Conservation (phyloP, 2,888 invertebrate species). For the Eristalinus aeneus region DNA sequence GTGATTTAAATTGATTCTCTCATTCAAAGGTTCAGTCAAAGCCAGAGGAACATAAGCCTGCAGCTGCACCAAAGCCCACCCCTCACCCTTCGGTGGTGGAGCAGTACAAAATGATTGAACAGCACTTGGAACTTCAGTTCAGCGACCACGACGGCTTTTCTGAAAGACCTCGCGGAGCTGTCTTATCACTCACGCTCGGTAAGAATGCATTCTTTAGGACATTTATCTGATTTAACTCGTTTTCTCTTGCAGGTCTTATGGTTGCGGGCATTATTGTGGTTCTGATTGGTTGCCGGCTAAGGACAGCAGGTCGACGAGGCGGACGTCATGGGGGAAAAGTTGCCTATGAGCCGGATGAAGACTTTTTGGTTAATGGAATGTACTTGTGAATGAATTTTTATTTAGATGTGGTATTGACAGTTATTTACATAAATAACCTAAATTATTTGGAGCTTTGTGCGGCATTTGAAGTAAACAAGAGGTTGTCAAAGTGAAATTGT, state of each 20-base stretch:
- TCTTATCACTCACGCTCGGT: slow-evolving; percentile 90
- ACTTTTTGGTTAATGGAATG: slow-evolving; percentile 99
- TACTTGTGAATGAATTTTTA: slow-evolving; percentile 83
- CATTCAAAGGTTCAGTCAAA: not conserved
- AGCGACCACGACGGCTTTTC: slow-evolving; percentile 85
- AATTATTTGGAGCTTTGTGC: not conserved
- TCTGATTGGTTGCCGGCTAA: slow-evolving; percentile 90
- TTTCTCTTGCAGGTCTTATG: slow-evolving; percentile 85
- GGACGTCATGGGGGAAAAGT: slow-evolving; percentile 88
- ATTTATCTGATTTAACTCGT: not conserved
- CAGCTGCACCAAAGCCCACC: slow-evolving; percentile 9
- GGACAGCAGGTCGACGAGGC: slow-evolving; percentile 87
- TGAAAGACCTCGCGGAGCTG: slow-evolving; percentile 89
- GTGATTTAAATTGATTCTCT: not conserved
- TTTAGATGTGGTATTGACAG: not conserved
- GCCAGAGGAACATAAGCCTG: not conserved
- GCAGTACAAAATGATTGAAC: slow-evolving; percentile 79
- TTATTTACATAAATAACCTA: not conserved
- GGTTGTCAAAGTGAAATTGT: not conserved
- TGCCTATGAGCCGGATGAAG: slow-evolving; percentile 94
- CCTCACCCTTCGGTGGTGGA: slow-evolving; percentile 77
- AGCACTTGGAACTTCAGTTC: slow-evolving; percentile 79
- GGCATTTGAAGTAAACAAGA: not conserved
- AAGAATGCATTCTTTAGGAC: slow-evolving; percentile 58
- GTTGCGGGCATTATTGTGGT: slow-evolving; percentile 91